Evolutionary conservation across 2,888 invertebrate genomes (phyloP), one percentile per base, ranked within the genome.

Genomic region (Drosophila testacea): DNA sequence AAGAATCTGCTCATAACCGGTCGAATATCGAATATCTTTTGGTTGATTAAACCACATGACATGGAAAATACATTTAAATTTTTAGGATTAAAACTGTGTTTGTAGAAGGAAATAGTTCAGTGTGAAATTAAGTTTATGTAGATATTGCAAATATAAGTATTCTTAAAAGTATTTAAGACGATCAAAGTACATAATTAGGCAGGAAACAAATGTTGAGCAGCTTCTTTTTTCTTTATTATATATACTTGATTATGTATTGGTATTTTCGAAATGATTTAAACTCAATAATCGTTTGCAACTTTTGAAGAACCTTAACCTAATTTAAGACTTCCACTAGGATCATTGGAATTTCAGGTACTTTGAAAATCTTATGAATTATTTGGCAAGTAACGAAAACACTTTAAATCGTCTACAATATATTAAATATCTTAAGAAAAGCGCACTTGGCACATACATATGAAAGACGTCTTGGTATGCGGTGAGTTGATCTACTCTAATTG

Each of bases 301-400:
- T 69, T 71, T 42, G 46, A 66, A 74, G 81, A 69, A 76, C 30
- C 89, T 88, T 85, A 86, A 72, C 59, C 87, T 85, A 88, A 73
- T 76, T 74, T 75, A 70, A 69, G 77, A 86, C 69, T 86, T 83
- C 77, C 77, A 71, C 59, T 73, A 65, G 81, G 75, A 66, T 81
- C 47, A 67, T 69, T 88, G 83, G 76, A 88, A 88, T 86, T 83
- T 85, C 85, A 85, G 85, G 85, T 85, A 85, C 85, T 88, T 85
- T 87, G 73, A 79, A 88, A 85, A 88, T 85, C 87, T 88, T 85
- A 88, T 75, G 87, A 85, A 85, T 85, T 83, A 79, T 76, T 70
- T 75, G 87, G 79, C 86, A 86, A 83, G 68, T 70, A 83, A 80
- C 73, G 78, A 78, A 83, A 83, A 71, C 61, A 65, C 47, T 61